Base-by-base conservation (phyloP, 2,888 invertebrate species). In the Gastrophysa polygoni region DNA sequence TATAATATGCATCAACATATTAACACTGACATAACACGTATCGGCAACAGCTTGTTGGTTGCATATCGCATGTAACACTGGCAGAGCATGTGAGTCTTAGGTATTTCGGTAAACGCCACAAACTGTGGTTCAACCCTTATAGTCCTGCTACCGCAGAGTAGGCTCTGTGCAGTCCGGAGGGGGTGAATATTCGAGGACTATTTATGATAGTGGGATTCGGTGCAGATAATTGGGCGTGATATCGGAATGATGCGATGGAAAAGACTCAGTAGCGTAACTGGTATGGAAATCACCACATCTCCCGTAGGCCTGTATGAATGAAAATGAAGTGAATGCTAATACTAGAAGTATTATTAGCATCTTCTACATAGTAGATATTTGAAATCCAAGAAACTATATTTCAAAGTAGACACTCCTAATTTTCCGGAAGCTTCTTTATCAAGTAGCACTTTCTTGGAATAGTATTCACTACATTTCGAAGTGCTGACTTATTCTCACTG, bases 291-390 rank as follows among this genome's bases (percentile, higher is more conserved):
- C n/a, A n/a, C n/a, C n/a, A n/a, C n/a, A n/a, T n/a, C n/a, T n/a
- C n/a, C n/a, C n/a, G n/a, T n/a, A n/a, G n/a, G n/a, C n/a, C n/a
- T n/a, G n/a, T n/a, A n/a, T n/a, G n/a, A n/a, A n/a, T n/a, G n/a
- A n/a, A n/a, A n/a, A n/a, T n/a, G n/a, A 72, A 72, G 73, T 72
- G 70, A 70, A 62, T 62, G 70, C 57, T 24, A n/a, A n/a, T n/a
- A n/a, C n/a, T n/a, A n/a, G n/a, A n/a, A n/a, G n/a, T n/a, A n/a
- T n/a, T n/a, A n/a, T n/a, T n/a, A n/a, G n/a, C n/a, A n/a, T n/a
- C n/a, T n/a, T n/a, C n/a, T n/a, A n/a, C n/a, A n/a, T n/a, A n/a
- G n/a, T n/a, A n/a, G n/a, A n/a, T n/a, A n/a, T n/a, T n/a, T n/a
- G n/a, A n/a, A n/a, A n/a, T n/a, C n/a, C n/a, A n/a, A n/a, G n/a